Evolutionary conservation across 2,797 vertebrate genomes (phyloP), one percentile per base, ranked within the genome.

Genomic region (Loris lydekkerianus): DNA sequence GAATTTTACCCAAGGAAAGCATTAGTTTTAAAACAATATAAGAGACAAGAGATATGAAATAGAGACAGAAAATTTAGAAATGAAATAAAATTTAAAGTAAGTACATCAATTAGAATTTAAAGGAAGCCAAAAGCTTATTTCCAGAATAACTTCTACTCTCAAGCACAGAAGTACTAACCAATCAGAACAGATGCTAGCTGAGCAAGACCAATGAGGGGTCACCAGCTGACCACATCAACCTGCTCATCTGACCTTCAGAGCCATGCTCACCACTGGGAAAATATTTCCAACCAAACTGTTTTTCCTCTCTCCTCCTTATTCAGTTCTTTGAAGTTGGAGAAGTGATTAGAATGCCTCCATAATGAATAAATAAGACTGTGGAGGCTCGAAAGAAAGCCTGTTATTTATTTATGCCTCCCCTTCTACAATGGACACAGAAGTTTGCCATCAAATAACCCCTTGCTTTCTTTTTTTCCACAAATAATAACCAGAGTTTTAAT

Each of bases 61-160:
- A 37, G 17, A 72, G 29, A 87, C 13, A 72, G 34, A 90, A 75
- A 81, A 73, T 5, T 67, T 86, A 89, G 31, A 31, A 86, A 49
- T 83, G 34, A 93, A 85, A 89, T 93, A 9, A 75, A 83, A 63
- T 21, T 86, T 73, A 72, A 67, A 88, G 56, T 56, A 93, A 58
- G 9, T 58, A 14, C 8, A 25, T 14, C 53, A 95, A 63, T 72
- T 72, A 53, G 29, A 65, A 87, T 53, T 86, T 61, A 92, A 73
- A 61, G 15, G 17, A 46, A 86, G 21, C 10, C 34, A 60, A 61
- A 82, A 61, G 11, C 1, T 53, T 86, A 82, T 76, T 88, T 61
- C 18, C 91, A 70, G 6, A 27, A 34, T 14, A 78, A 77, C 25
- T 73, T 82, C 21, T 87, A 93, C 56, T 10, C 56, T 73, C 49